Percentiles rank a stretch among this genome's conserved stretches.
Evolutionary conservation across 2,797 vertebrate genomes (phyloP).

Genomic region (Lindbergichthys nudifrons): DNA sequence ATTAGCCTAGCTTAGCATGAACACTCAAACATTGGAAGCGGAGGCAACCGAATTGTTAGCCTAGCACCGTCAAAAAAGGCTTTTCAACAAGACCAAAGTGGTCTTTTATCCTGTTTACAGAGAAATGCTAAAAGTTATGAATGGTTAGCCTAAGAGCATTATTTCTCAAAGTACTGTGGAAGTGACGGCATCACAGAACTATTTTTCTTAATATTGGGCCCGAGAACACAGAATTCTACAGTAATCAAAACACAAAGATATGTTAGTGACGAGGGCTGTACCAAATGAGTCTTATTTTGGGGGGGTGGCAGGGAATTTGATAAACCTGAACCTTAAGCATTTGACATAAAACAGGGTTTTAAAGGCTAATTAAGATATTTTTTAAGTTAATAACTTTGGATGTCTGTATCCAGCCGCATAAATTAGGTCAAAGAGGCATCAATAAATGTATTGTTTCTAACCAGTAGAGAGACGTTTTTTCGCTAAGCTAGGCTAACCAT

Average conservation of each 20-base stretch:
- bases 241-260: no score
- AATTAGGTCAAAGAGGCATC: no score
- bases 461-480: slow-evolving; percentile 9
- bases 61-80: neutral
- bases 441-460: neutral
- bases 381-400: neutral
- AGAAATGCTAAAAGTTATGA: no score
- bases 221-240: no score
- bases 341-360: neutral
- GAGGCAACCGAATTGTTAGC: neutral
- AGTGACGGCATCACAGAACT: no score
- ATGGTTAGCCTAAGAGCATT: no score
- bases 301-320: neutral
- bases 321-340: neutral
- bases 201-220: no score
- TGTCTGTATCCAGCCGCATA: neutral
- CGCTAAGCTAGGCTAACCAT: slow-evolving; percentile 27
- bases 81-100: neutral
- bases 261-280: no score
- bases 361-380: neutral
- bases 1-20: slow-evolving; percentile 3
- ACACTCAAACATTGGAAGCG: slow-evolving; percentile 10
- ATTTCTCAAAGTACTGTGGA: no score
- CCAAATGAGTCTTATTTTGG: no score
- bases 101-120: neutral